These are phyloP conservation scores for Aphaenogaster rudis DNA, from an alignment of 1,140 invertebrate species.

Conservation along the genomic window DNA sequence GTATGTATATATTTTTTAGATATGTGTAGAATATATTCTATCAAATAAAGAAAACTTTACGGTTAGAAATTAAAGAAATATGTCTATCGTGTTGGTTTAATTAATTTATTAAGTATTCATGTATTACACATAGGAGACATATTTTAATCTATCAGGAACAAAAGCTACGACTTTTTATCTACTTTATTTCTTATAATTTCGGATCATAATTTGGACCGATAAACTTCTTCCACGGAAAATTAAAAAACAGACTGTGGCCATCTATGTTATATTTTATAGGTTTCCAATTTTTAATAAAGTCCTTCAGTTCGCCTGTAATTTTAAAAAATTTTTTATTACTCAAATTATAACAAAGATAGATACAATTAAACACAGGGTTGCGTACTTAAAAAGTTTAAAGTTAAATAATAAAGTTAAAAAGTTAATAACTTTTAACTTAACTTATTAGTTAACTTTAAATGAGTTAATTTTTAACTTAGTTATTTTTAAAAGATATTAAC, in stretches of 20 bases:
- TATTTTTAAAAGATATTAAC: too few species aligned
- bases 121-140: background rate
- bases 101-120: slow-evolving; percentile 44
- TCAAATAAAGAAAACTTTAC: slow-evolving; percentile 77
- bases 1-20: slow-evolving; percentile 58
- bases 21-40: slow-evolving; percentile 60
- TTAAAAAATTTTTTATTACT: slow-evolving; percentile 29
- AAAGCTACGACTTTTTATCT: background rate
- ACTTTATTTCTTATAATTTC: slow-evolving; percentile 76
- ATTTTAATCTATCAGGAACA: background rate
- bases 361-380: too few species aligned
- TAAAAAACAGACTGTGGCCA: slow-evolving; percentile 15
- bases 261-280: background rate
- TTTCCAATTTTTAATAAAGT: slow-evolving; percentile 74
- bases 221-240: slow-evolving; percentile 82
- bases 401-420: too few species aligned
- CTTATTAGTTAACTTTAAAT: too few species aligned
- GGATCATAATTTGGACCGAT: slow-evolving; percentile 78
- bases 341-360: background rate
- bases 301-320: slow-evolving; percentile 80
- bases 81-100: slow-evolving; percentile 10
- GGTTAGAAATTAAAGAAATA: slow-evolving; percentile 61
- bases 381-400: too few species aligned
- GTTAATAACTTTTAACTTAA: too few species aligned
- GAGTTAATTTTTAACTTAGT: too few species aligned